Evolutionary conservation across 2,797 vertebrate genomes (phyloP), one percentile per base, ranked within the genome.

Genomic region (Intellagama lesueurii): DNA sequence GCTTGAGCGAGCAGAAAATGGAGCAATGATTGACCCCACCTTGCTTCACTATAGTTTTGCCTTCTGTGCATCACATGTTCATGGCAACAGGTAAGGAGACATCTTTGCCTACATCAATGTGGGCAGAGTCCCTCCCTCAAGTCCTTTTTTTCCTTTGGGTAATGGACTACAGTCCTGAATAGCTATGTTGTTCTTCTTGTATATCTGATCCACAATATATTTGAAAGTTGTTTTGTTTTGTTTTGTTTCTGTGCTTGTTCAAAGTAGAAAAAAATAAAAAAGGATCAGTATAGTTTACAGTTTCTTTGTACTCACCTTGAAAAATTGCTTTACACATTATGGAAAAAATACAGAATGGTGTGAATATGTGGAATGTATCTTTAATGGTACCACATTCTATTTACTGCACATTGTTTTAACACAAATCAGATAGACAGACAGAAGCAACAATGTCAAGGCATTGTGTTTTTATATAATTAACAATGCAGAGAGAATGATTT

Each of bases 21-120:
- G 99, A 89, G 98, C 98, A 95, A 99, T 99, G 98, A 98, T 99
- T n/a, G 99, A 99, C 97, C 99, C 99, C 93, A 99, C 99, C n/a
- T 98, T 99, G 91, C 98, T 99, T 85, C 99, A 99, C 97, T 99
- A 99, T 97, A 99, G 99, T 96, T 99, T 98, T 85, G 99, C 99
- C 95, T 99, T 99, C 96, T 99, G 99, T 81, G 99, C 99, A 85
- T 99, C 99, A 49, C 99, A 99, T 49, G 99, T 99, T 92, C 98
- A 99, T 28, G 99, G 99, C 92, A 99, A 99, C 98, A 99, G 99
- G 99, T 99, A 98, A 95, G 95, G 85, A 76, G 91, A 92, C 84
- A 77, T 3, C 44, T 64, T 76, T 60, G 44, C 12, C 70, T 93
- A 85, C 94, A 90, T 89, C 93, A 87, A 64, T 89, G 89, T 92